phyloP scores from a whole-genome alignment of 2,113 vertebrate species.

The Epinephelus lanceolatus region DNA sequence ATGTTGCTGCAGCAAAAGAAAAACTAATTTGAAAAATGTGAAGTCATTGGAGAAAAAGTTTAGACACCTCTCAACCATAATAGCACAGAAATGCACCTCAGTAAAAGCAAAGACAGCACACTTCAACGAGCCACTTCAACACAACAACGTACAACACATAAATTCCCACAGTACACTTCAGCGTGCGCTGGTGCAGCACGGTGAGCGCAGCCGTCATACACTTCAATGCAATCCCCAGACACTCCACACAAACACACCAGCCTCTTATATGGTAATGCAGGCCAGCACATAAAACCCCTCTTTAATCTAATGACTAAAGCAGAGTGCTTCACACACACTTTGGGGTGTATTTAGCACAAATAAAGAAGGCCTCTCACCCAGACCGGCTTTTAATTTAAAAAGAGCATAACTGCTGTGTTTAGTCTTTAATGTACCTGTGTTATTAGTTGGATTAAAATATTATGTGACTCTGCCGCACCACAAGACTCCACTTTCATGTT shows the following conservation, averaged over 20 bases:
- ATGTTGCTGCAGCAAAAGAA: neutral
- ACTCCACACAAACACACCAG: slow-evolving; percentile 57
- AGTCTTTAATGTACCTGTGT: slow-evolving; percentile 10
- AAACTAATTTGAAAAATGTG: neutral
- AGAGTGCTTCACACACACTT: slow-evolving; percentile 43
- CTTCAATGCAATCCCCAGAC: slow-evolving; percentile 52
- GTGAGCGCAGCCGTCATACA: slow-evolving; percentile 33
- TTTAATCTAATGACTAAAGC: slow-evolving; percentile 65
- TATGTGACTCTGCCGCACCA: neutral
- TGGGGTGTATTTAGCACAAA: slow-evolving; percentile 49
- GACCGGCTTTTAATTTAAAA: slow-evolving; percentile 35
- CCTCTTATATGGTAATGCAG: slow-evolving; percentile 57
- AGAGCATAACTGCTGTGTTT: slow-evolving; percentile 32
- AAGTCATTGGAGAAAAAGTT: neutral
- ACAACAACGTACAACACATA: neutral
- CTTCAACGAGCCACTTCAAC: slow-evolving; percentile 30
- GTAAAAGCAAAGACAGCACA: slow-evolving; percentile 6
- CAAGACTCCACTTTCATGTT: neutral
- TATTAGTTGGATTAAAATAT: slow-evolving; percentile 20
- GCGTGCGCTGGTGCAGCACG: neutral
- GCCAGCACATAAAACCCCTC: slow-evolving; percentile 43
- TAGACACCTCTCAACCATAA: slow-evolving; percentile 3
- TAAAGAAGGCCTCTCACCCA: slow-evolving; percentile 36
- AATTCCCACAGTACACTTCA: slow-evolving; percentile 2
- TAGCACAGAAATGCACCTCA: neutral